These are phyloP conservation scores for Chrysodeixis includens DNA, from an alignment of 2,888 invertebrate species.

Conservation along the genomic window DNA sequence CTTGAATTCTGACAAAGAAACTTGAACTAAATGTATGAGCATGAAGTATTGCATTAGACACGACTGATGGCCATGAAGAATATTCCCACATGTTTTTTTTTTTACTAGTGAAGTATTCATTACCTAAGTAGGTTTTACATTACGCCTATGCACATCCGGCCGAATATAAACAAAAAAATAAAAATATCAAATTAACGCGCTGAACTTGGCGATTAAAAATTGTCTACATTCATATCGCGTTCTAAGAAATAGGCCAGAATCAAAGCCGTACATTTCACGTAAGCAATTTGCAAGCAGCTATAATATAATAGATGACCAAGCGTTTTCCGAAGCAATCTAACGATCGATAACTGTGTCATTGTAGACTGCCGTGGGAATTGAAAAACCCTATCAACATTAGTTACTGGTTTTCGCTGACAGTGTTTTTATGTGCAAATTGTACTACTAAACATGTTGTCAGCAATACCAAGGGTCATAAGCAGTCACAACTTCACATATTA, in stretches of 20 bases:
- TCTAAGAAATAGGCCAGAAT: constrained; percentile 4
- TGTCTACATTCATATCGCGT: not conserved
- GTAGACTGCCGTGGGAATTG: constrained; percentile 44
- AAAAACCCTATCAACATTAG: constrained; percentile 18
- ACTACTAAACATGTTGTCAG: not conserved
- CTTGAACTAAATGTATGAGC: not conserved
- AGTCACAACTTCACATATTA: not conserved
- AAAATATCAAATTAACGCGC: not conserved
- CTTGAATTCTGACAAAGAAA: constrained; percentile 10
- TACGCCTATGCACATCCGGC: not conserved
- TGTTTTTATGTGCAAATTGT: constrained; percentile 3
- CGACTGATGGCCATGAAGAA: not conserved
- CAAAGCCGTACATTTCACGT: constrained; percentile 8
- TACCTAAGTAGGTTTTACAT: not conserved
- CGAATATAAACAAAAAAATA: not conserved
- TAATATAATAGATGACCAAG: constrained; percentile 35
- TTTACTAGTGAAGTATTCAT: not conserved
- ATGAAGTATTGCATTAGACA: not conserved
- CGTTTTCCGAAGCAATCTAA: constrained; percentile 30
- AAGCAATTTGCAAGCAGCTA: constrained; percentile 24
- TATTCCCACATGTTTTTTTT: not conserved
- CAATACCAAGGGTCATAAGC: not conserved
- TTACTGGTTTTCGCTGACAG: constrained; percentile 14
- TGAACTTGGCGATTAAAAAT: constrained; percentile 3
- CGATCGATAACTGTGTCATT: constrained; percentile 48